Evolutionary conservation across 2,113 vertebrate genomes (phyloP), one percentile per base, ranked within the genome.

Genomic region (Neopipo cinnamomea): DNA sequence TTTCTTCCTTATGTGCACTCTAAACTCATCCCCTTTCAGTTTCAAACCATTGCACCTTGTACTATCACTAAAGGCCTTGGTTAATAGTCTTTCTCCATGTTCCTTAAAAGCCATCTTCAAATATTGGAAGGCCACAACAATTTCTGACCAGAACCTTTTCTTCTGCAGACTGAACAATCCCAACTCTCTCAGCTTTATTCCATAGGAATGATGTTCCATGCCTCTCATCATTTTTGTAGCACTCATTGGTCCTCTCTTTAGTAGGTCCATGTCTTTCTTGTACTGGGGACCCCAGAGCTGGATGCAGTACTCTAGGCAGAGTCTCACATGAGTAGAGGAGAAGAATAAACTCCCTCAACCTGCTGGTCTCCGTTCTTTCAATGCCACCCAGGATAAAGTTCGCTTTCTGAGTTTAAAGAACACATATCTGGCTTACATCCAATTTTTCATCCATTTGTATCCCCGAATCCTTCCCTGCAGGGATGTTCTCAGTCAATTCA

Each of bases 391-490:
- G 61, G 28, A 63, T 41, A 42, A 14, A 30, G 39, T 13, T 42
- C 12, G 18, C 19, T 41, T 63, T 63, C 61, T 42, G 42, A 12
- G 12, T 22, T 75, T 18, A 39, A 56, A 52, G 18, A 8, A 4
- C 18, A 20, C 11, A 31, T 18, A 50, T 33, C 14, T 3, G 2
- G 11, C 5, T 52, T 11, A 41, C 7, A 15, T 24, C 11, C 0
- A 5, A 4, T 23, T 68, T 55, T 67, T 68, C 37, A 24, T 41
- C 14, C 10, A 30, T 18, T 67, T n/a, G 2, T 66, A 52, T 33
- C 11, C 22, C 25, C 19, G 12, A 59, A 4, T 59, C 27, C 16
- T 76, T 71, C 19, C 37, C 3, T 5, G 5, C 14, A 56, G 14
- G 21, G 20, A 14, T 50, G 6, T 18, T 80, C 11, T 65, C 22